Conservation (phyloP, 2,888 invertebrate genomes). For the Dryocosmus kuriphilus region DNA sequence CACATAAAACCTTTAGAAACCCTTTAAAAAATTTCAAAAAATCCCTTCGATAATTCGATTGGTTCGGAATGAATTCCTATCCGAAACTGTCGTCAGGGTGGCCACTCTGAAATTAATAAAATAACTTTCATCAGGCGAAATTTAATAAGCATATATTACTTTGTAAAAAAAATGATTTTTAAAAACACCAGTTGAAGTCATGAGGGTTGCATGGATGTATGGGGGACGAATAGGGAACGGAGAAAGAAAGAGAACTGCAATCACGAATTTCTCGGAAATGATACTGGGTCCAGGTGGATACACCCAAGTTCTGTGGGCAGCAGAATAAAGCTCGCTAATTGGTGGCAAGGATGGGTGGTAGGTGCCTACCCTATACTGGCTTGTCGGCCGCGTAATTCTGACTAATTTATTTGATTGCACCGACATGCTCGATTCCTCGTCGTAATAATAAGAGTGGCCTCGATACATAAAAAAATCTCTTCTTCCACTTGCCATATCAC, state of each 20-base stretch:
- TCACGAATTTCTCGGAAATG: constrained; percentile 39
- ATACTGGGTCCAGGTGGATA: constrained; percentile 36
- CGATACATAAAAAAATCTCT: constrained; percentile 10
- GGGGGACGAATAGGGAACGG: constrained; percentile 3
- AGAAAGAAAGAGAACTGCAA: constrained; percentile 25
- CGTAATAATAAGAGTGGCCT: constrained; percentile 61
- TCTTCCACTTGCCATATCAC: constrained; percentile 14
- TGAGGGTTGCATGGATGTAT: neutral
- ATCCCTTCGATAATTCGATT: too few species aligned
- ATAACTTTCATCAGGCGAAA: neutral
- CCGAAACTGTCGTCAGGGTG: too few species aligned
- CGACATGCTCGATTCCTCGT: constrained; percentile 58
- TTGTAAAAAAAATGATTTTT: neutral
- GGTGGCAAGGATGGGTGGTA: constrained; percentile 60
- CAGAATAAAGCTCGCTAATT: constrained; percentile 67
- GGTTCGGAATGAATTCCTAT: too few species aligned
- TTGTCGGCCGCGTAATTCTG: constrained; percentile 65
- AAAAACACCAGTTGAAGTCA: neutral
- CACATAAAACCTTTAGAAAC: too few species aligned
- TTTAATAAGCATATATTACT: neutral
- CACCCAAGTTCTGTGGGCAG: constrained; percentile 13
- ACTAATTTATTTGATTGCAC: constrained; percentile 72
- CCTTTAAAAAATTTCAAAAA: too few species aligned
- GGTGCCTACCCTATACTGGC: constrained; percentile 54
- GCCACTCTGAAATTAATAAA: too few species aligned